Percentiles rank a stretch among this genome's conserved stretches.
Evolutionary conservation across 2,113 vertebrate species (phyloP).

Genomic region (Motacilla alba): DNA sequence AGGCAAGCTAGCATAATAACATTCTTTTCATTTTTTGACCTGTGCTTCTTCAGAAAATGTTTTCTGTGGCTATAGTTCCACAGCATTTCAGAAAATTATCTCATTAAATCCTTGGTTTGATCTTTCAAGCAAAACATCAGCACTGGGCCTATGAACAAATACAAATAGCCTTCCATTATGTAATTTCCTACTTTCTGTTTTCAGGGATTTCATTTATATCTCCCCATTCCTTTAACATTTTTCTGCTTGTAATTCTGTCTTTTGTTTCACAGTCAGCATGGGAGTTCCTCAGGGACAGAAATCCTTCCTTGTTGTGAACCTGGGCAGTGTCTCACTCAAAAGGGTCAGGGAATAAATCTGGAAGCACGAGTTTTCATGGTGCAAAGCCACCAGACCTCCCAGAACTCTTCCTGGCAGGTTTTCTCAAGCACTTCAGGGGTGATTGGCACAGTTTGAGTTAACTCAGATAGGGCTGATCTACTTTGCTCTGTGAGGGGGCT

Average conservation of each 20-base stretch:
- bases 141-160: background rate
- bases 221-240: background rate
- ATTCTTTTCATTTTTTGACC: background rate
- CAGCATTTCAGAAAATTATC: background rate
- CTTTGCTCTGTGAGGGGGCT: background rate
- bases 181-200: background rate
- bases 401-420: background rate
- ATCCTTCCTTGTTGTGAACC: background rate
- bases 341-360: background rate
- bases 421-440: background rate
- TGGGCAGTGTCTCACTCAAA: background rate
- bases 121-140: background rate
- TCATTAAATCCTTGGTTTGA: background rate
- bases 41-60: background rate
- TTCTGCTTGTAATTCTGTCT: background rate
- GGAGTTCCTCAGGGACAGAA: background rate
- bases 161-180: background rate
- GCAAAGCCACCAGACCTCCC: background rate
- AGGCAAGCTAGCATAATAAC: background rate
- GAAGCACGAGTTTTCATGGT: background rate
- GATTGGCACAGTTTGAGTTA: background rate
- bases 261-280: background rate
- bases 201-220: background rate
- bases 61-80: background rate
- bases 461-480: background rate